Evolutionary conservation across 2,113 vertebrate species (phyloP).

Genomic region (Hystrix cristata): DNA sequence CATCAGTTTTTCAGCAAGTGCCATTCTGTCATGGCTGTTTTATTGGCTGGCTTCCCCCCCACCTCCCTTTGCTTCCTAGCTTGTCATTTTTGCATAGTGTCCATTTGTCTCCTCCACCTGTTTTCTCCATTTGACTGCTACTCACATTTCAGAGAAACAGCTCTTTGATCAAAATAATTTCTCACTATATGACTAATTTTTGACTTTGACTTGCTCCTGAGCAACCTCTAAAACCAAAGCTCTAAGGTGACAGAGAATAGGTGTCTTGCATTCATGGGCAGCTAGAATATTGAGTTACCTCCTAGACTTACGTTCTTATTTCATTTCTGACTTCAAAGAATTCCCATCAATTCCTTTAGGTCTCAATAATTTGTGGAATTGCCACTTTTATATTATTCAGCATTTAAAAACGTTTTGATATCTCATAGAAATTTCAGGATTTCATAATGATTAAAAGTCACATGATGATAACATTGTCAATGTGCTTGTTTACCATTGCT

Average conservation of each 20-base stretch:
- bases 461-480: neutral
- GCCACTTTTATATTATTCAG: neutral
- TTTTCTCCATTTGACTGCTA: neutral
- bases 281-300: neutral
- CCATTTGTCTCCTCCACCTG: neutral
- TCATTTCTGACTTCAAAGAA: neutral
- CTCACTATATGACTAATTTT: neutral
- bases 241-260: neutral
- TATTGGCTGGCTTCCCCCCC: neutral
- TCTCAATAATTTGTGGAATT: neutral
- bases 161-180: neutral
- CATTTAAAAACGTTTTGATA: neutral
- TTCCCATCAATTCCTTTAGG: neutral
- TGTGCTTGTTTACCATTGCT: neutral
- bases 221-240: neutral
- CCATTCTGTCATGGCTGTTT: no score
- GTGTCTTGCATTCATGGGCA: neutral
- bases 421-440: neutral
- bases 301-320: neutral
- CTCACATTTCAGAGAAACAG: neutral
- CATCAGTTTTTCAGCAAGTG: neutral
- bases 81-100: neutral
- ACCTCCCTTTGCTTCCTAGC: neutral
- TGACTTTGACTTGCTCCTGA: neutral
- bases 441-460: neutral